Evolutionary conservation across 2,113 vertebrate genomes (phyloP).

Genomic region (Indicator indicator): DNA sequence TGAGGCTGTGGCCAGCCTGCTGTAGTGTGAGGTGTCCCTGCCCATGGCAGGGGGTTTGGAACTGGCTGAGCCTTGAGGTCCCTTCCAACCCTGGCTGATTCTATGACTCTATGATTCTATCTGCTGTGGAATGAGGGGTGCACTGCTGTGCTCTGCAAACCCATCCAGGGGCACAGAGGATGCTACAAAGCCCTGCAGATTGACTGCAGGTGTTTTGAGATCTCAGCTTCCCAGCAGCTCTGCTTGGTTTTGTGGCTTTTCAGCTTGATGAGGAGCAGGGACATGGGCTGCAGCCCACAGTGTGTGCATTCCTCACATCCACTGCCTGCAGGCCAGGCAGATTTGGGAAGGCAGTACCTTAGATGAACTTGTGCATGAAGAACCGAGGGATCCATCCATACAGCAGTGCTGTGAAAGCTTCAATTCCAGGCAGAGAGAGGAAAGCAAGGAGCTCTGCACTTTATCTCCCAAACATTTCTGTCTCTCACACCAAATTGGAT

Average conservation of each 20-base stretch:
- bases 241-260: not conserved
- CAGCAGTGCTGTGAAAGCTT: not conserved
- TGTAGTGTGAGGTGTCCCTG: too few species aligned
- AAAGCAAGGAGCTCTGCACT: not conserved
- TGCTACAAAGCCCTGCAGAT: not conserved
- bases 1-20: too few species aligned
- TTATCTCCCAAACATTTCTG: not conserved
- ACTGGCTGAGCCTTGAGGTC: too few species aligned
- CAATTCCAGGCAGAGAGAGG: not conserved
- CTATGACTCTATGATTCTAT: too few species aligned
- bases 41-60: too few species aligned
- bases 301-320: not conserved
- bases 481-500: constrained; percentile 13
- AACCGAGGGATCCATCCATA: not conserved
- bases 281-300: not conserved
- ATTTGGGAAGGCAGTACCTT: not conserved
- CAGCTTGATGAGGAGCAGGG: not conserved
- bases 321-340: not conserved
- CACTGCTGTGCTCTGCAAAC: not conserved
- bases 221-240: not conserved
- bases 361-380: not conserved
- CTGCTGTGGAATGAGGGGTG: not conserved
- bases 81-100: too few species aligned
- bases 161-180: not conserved
- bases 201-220: not conserved